Evolutionary conservation across 2,888 invertebrate genomes (phyloP).

Genomic region (Ganaspis brasiliensis): DNA sequence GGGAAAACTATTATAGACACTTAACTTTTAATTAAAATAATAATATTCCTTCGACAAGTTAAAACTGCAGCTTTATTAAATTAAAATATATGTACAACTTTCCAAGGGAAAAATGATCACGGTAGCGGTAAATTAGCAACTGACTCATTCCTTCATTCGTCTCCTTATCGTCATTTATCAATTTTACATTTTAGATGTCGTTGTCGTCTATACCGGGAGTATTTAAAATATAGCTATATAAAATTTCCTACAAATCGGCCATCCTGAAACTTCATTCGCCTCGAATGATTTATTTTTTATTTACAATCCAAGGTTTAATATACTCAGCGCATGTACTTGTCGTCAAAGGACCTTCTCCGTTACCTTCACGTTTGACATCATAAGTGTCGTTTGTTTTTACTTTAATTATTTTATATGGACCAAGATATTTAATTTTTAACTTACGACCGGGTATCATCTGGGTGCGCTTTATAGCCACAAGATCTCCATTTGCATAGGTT

Average conservation of each 20-base stretch:
- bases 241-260: slow-evolving; percentile 39
- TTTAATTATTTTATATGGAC: slow-evolving; percentile 49
- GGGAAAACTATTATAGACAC: too few relatives aligned
- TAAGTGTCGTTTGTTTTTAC: slow-evolving; percentile 48
- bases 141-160: too few relatives aligned
- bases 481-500: not conserved
- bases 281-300: slow-evolving; percentile 46
- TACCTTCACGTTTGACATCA: slow-evolving; percentile 44
- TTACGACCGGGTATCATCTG: slow-evolving; percentile 47
- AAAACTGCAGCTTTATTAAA: too few relatives aligned
- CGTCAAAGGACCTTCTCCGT: slow-evolving; percentile 13
- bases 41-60: too few relatives aligned
- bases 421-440: slow-evolving; percentile 47
- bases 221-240: not conserved
- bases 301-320: slow-evolving; percentile 44
- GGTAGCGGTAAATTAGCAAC: too few relatives aligned
- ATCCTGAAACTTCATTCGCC: slow-evolving; percentile 45
- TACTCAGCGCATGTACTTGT: slow-evolving; percentile 47
- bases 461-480: slow-evolving; percentile 50
- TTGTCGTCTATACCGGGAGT: not conserved
- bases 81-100: too few relatives aligned
- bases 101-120: too few relatives aligned
- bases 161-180: too few relatives aligned
- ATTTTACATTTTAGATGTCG: not conserved
- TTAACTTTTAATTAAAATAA: too few relatives aligned